Evolutionary conservation across 2,797 vertebrate genomes (phyloP), one percentile per base, ranked within the genome.

Genomic region (Macropodus opercularis): DNA sequence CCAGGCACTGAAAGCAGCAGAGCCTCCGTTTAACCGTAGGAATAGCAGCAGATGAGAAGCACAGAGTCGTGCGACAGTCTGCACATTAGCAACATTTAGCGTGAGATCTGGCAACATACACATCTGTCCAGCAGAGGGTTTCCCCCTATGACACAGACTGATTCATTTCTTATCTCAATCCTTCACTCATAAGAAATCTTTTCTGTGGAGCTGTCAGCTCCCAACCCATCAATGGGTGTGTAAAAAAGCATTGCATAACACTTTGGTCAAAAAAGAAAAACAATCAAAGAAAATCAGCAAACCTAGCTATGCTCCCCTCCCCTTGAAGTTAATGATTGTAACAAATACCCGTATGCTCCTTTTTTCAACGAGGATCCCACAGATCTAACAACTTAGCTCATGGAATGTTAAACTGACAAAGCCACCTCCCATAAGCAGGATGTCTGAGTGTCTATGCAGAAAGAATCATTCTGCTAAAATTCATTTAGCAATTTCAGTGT

Each of bases 311-410:
- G 60, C 36, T 77, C 67, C 79, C 82, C 73, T 80, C 77, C 77
- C 84, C 69, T n/a, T 73, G 77, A 75, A 86, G 84, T 86, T 87
- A 87, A 85, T 90, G 91, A 93, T 93, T 93, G 89, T 92, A 87
- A 80, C 91, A 92, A 83, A 85, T 90, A 90, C 89, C 89, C 87
- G 87, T 91, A 92, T 86, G 66, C 69, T 90, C 81, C 83, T 82
- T 81, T n/a, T 83, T 80, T 66, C 59, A 56, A 55, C 69, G 69
- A 81, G 68, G 65, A 87, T 76, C 81, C 75, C 70, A 83, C 43
- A 79, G 76, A 85, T 80, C 76, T 57, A 84, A 70, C 35, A 66
- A 64, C 77, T 65, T 72, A 80, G 78, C 80, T 85, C 77, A 65
- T 81, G 83, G 87, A 91, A 89, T 90, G 85, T 89, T 83, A 79